Percentiles rank a stretch among this genome's conserved stretches.
These are phyloP conservation scores for Sebastes trivittatus DNA, from an alignment of 2,797 vertebrate genomes.

Conservation along the genomic window DNA sequence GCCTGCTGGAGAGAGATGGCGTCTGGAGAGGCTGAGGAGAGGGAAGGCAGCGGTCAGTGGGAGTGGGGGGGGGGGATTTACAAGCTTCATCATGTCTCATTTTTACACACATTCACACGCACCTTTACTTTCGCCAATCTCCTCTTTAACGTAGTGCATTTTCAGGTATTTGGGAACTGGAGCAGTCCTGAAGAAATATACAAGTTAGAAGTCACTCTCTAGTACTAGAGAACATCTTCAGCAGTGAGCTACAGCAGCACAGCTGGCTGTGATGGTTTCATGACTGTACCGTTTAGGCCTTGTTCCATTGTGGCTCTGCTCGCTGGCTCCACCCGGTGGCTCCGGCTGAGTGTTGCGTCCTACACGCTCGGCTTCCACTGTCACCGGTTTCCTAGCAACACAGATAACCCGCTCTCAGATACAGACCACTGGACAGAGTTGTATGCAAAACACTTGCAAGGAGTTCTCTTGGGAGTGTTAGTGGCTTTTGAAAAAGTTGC, in stretches of 20 bases:
- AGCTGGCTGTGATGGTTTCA: background rate
- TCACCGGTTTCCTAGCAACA: constrained; percentile 78
- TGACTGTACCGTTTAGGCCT: constrained; percentile 76
- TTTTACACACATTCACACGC: background rate
- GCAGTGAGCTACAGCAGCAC: constrained; percentile 1
- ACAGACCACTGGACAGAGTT: constrained; percentile 22
- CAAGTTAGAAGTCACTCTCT: background rate
- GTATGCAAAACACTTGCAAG: constrained; percentile 26
- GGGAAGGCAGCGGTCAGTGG: background rate
- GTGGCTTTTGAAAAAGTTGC: constrained; percentile 13
- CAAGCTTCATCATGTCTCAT: background rate
- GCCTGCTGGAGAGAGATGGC: constrained; percentile 88
- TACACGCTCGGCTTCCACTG: constrained; percentile 74
- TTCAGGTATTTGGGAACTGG: constrained; percentile 86
- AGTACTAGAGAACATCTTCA: background rate
- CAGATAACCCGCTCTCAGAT: constrained; percentile 51
- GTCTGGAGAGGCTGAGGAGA: constrained; percentile 68
- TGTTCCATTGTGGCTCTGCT: constrained; percentile 76
- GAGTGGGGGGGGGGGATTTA: background rate
- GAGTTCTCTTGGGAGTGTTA: constrained; percentile 21
- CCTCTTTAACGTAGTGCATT: constrained; percentile 88
- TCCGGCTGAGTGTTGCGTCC: constrained; percentile 74
- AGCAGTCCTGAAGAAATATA: constrained; percentile 74
- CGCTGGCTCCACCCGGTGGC: constrained; percentile 68
- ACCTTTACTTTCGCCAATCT: constrained; percentile 85